These are phyloP conservation scores for Nebria ingens DNA, from an alignment of 1,140 invertebrate genomes.

Conservation along the genomic window DNA sequence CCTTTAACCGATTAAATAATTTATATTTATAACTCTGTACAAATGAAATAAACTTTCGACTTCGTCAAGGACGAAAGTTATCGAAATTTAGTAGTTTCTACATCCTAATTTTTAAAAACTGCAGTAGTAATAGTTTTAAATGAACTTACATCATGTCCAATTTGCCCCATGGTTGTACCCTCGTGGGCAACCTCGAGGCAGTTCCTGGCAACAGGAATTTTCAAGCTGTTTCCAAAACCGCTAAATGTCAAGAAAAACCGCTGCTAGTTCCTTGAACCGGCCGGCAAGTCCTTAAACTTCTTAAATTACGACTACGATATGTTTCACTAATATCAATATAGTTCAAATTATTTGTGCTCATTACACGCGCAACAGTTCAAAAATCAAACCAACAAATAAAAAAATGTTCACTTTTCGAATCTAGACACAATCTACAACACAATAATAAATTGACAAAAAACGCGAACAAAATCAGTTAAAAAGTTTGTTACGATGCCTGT, in stretches of 20 bases:
- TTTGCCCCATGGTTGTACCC: constrained; percentile 44
- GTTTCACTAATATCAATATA: background rate
- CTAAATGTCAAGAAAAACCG: background rate
- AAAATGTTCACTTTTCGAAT: too few species aligned
- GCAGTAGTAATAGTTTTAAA: too few species aligned
- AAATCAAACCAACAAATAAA: background rate
- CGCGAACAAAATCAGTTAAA: too few species aligned
- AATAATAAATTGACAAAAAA: background rate
- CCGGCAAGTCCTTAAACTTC: background rate
- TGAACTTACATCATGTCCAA: constrained; percentile 44
- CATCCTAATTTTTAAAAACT: too few species aligned
- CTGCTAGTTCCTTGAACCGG: background rate
- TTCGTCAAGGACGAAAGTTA: too few species aligned
- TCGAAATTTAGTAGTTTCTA: too few species aligned
- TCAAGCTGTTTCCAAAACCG: constrained; percentile 14
- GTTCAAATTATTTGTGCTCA: background rate
- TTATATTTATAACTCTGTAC: too few species aligned
- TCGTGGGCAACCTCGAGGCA: constrained; percentile 33
- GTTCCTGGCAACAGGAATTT: constrained; percentile 42
- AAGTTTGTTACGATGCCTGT: too few species aligned
- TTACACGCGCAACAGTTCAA: background rate
- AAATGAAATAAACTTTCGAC: too few species aligned
- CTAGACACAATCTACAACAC: background rate
- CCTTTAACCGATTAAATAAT: too few species aligned
- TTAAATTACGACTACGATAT: background rate